A percentile compares a stretch with the other conserved stretches of the same genome.
These are phyloP conservation scores for Acomys russatus DNA, from an alignment of 2,797 vertebrate genomes.

Conservation along the genomic window DNA sequence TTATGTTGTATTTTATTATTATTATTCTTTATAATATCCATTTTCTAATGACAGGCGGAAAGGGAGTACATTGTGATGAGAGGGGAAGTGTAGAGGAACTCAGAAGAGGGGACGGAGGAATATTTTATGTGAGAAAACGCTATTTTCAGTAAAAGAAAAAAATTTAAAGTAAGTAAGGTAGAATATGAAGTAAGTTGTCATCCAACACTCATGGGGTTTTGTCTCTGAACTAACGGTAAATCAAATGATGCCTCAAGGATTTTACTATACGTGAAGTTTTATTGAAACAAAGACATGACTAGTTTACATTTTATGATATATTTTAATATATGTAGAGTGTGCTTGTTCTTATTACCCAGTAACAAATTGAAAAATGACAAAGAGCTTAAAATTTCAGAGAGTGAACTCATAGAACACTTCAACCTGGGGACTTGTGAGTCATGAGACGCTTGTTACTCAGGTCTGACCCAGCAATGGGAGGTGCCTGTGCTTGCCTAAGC, in stretches of 20 bases:
- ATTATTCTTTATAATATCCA: background rate
- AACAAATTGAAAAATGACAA: conserved; percentile 33
- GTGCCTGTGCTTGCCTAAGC: background rate
- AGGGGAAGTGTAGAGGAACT: too few relatives aligned
- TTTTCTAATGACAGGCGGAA: background rate
- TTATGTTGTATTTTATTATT: background rate
- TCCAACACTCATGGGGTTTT: background rate
- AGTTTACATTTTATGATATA: background rate
- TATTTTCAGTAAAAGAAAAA: background rate
- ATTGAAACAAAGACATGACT: background rate
- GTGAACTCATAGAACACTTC: background rate
- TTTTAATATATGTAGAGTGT: background rate
- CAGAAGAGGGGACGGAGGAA: background rate
- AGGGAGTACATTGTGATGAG: background rate
- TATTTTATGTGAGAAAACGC: background rate
- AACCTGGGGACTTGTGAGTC: background rate
- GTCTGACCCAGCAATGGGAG: background rate
- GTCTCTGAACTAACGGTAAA: background rate
- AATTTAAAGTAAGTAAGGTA: background rate
- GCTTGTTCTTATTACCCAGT: background rate
- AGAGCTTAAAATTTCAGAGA: background rate
- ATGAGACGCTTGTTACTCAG: background rate
- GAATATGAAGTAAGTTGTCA: background rate
- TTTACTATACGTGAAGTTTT: background rate
- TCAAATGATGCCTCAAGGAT: background rate